Percentiles rank a stretch among this genome's conserved stretches.
Conservation (phyloP, 2,888 invertebrate genomes). For the Zonitis immaculata region DNA sequence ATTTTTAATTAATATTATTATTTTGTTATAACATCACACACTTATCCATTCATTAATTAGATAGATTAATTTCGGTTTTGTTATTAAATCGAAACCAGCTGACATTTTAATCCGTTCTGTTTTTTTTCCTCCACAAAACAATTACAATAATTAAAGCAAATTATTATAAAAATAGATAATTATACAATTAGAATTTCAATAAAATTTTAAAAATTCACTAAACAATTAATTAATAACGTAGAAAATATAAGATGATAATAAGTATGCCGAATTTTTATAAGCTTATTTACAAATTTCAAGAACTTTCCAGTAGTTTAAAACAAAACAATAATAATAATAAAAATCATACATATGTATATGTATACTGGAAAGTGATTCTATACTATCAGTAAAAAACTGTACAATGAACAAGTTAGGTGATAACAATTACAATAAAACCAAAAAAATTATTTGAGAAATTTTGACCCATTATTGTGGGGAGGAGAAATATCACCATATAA, state of each 20-base stretch:
- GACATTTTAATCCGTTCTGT: conserved; percentile 6
- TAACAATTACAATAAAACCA: conserved; percentile 10
- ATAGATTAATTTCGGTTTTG: background rate
- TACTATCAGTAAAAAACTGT: conserved; percentile 19
- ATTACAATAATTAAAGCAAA: conserved; percentile 22
- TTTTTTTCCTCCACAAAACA: too few relatives aligned
- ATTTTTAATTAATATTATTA: conserved; percentile 17
- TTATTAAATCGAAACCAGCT: conserved; percentile 19
- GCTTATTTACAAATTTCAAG: conserved; percentile 12
- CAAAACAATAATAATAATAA: conserved; percentile 1
- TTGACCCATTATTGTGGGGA: too few relatives aligned
- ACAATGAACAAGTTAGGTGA: conserved; percentile 17
- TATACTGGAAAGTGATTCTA: conserved; percentile 16
- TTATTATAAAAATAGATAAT: conserved; percentile 31
- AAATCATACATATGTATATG: too few relatives aligned
- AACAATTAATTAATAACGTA: conserved; percentile 36
- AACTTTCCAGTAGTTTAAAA: conserved; percentile 13
- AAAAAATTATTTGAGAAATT: too few relatives aligned
- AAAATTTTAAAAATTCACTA: conserved; percentile 34
- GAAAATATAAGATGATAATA: conserved; percentile 19
- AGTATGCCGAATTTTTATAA: conserved; percentile 15
- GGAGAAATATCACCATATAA: too few relatives aligned
- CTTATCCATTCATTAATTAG: conserved; percentile 22
- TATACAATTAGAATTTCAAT: conserved; percentile 33
- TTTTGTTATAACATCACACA: conserved; percentile 32